Conservation (phyloP, 2,113 vertebrate genomes). For the Coptodon rendalli region DNA sequence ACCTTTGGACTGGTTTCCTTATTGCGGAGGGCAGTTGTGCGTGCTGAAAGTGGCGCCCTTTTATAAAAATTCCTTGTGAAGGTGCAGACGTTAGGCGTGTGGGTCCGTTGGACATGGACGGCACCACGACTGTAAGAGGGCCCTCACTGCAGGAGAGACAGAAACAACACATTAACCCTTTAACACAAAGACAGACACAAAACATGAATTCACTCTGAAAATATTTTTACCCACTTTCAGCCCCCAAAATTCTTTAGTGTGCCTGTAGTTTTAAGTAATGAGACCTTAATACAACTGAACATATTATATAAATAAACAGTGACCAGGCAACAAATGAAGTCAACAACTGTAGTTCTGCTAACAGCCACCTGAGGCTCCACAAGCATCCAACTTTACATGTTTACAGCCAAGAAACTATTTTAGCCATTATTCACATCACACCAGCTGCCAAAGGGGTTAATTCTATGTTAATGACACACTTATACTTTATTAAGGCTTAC, state of each 20-base stretch:
- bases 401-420: background rate
- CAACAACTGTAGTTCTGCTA: background rate
- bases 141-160: slow-evolving; percentile 72
- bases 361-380: background rate
- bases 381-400: background rate
- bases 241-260: background rate
- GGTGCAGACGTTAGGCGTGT: background rate
- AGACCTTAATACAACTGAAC: background rate
- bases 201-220: background rate
- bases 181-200: background rate
- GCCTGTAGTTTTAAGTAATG: background rate
- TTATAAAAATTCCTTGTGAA: slow-evolving; percentile 78
- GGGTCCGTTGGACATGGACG: slow-evolving; percentile 52
- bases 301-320: background rate
- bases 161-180: background rate
- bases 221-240: background rate
- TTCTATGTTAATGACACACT: background rate
- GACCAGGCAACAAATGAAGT: background rate
- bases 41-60: slow-evolving; percentile 87
- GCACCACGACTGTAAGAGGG: slow-evolving; percentile 65
- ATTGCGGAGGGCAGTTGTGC: slow-evolving; percentile 70
- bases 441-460: background rate
- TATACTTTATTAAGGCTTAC: background rate
- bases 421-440: background rate
- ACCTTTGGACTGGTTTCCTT: slow-evolving; percentile 89